Evolutionary conservation across 2,797 vertebrate genomes (phyloP).

Genomic region (Acomys russatus): DNA sequence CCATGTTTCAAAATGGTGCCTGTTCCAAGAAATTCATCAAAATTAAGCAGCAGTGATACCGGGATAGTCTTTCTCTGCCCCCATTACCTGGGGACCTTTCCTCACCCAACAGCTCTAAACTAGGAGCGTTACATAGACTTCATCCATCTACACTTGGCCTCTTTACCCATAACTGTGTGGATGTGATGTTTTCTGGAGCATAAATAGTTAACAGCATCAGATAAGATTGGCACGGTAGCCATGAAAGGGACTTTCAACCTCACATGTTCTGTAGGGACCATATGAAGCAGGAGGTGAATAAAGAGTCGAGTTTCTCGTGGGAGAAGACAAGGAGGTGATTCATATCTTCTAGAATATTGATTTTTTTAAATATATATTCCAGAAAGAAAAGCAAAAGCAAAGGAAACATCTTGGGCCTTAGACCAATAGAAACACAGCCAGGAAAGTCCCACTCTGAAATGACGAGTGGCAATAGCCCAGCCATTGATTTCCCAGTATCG

Average conservation of each 20-base stretch:
- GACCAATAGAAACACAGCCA: slow-evolving; percentile 29
- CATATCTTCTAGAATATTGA: not conserved
- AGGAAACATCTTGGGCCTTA: slow-evolving; percentile 42
- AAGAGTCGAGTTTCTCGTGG: not conserved
- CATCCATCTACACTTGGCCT: not conserved
- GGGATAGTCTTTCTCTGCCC: not conserved
- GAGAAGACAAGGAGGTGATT: not conserved
- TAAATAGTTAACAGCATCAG: not conserved
- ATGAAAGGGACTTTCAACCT: not conserved
- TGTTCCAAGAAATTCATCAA: slow-evolving; percentile 62
- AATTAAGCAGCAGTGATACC: not conserved
- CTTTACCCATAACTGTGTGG: slow-evolving; percentile 20
- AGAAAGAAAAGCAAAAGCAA: slow-evolving; percentile 41
- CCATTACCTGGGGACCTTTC: not conserved
- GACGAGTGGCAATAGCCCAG: slow-evolving; percentile 8
- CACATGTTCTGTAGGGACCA: not conserved
- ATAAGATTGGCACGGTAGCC: not conserved
- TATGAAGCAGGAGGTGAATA: not conserved
- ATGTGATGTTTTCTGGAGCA: slow-evolving; percentile 56
- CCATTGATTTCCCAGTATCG: slow-evolving; percentile 58
- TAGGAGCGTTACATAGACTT: not conserved
- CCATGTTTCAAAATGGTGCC: slow-evolving; percentile 23
- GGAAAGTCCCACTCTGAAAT: slow-evolving; percentile 37
- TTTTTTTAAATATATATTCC: not conserved
- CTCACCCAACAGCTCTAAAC: not conserved